Evolutionary conservation across 2,888 invertebrate species (phyloP).

Genomic region (Hofmannophila pseudospretella): DNA sequence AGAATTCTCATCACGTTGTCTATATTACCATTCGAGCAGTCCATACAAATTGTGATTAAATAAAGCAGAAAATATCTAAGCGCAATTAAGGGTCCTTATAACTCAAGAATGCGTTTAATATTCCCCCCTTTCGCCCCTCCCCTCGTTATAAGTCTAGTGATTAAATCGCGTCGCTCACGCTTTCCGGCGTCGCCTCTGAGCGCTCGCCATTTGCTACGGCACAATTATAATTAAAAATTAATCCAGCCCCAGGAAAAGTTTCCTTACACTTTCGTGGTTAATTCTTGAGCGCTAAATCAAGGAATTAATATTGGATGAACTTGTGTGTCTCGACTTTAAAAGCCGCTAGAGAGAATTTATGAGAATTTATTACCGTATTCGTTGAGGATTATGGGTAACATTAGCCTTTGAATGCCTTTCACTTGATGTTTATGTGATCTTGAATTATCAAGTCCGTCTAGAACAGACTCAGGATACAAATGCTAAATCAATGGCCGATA

Average conservation of each 20-base stretch:
- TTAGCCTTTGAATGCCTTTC: background rate
- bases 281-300: constrained; percentile 30
- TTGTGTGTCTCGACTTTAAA: constrained; percentile 4
- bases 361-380: constrained; percentile 9
- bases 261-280: constrained; percentile 39
- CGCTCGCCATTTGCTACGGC: constrained; percentile 49
- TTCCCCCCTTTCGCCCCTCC: constrained; percentile 35
- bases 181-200: constrained; percentile 48
- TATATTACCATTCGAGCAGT: constrained; percentile 15
- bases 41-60: constrained; percentile 57
- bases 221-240: constrained; percentile 73
- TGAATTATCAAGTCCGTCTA: background rate
- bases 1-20: constrained; percentile 27
- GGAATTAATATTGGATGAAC: constrained; percentile 24
- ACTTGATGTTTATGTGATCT: background rate
- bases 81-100: constrained; percentile 64
- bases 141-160: constrained; percentile 63
- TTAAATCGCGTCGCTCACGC: constrained; percentile 67
- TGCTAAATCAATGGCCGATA: background rate
- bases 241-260: constrained; percentile 47
- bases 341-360: constrained; percentile 5
- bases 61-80: constrained; percentile 60
- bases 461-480: background rate
- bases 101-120: constrained; percentile 65
- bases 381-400: background rate